Evolutionary conservation across 2,888 invertebrate species (phyloP).

Genomic region (Lepidonotus clava): DNA sequence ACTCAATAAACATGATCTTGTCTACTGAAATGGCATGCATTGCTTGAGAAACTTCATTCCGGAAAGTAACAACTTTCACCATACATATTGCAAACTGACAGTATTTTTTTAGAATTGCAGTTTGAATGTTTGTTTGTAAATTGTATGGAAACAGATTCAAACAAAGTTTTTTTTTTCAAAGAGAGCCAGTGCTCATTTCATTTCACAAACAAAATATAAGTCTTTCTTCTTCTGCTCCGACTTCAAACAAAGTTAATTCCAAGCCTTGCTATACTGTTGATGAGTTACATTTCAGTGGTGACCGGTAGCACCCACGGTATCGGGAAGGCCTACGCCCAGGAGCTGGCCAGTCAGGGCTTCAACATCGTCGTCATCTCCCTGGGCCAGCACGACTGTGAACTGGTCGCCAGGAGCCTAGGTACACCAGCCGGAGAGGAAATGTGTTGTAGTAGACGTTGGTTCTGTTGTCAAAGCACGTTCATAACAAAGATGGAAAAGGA

Average conservation of each 20-base stretch:
- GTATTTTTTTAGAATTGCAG: no score
- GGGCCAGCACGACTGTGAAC: constrained; percentile 60
- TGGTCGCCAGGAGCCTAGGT: constrained; percentile 60
- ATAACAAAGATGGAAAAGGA: no score
- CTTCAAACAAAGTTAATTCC: background rate
- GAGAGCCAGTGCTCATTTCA: no score
- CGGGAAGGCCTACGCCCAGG: constrained; percentile 79
- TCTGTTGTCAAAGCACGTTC: no score
- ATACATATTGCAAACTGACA: no score
- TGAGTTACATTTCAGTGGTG: constrained; percentile 71
- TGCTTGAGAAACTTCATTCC: background rate
- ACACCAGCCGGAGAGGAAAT: background rate
- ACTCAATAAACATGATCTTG: background rate
- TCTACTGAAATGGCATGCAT: background rate
- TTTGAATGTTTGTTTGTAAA: no score
- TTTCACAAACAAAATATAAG: no score
- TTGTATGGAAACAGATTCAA: no score
- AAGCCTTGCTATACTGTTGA: no score
- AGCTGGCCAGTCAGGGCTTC: constrained; percentile 77
- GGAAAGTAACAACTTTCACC: background rate
- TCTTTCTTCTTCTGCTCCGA: background rate
- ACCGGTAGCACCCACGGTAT: constrained; percentile 81
- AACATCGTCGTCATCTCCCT: constrained; percentile 70
- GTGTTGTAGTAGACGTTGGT: no score
- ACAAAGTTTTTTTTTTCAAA: no score